Conservation (phyloP, 2,888 invertebrate species). For the Troides aeacus region DNA sequence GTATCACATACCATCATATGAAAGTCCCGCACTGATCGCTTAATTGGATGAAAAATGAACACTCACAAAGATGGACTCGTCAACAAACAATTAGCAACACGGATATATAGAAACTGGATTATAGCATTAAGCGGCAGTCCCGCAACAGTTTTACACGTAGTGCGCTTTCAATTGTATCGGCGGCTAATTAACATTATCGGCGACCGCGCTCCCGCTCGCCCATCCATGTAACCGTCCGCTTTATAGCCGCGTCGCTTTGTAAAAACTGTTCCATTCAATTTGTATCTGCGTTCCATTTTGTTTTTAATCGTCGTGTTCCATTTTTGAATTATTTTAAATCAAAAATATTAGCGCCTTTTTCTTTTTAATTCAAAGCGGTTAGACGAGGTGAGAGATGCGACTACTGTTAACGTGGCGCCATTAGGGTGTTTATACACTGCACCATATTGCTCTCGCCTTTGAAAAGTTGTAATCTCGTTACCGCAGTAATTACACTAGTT, state of each 20-base stretch:
- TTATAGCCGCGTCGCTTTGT: slow-evolving; percentile 10
- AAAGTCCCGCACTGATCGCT: background rate
- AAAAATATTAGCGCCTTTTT: no score
- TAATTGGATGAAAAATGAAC: background rate
- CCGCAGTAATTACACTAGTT: no score
- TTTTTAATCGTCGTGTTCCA: background rate
- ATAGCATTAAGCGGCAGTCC: background rate
- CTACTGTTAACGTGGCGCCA: no score
- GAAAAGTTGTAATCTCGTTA: no score
- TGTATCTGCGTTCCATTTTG: slow-evolving; percentile 10
- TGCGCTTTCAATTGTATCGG: slow-evolving; percentile 26
- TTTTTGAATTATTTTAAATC: no score
- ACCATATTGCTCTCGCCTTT: no score
- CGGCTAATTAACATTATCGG: slow-evolving; percentile 26
- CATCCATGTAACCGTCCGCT: background rate
- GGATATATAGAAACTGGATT: background rate
- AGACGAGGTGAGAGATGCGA: no score
- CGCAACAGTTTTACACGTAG: slow-evolving; percentile 14
- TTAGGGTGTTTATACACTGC: no score
- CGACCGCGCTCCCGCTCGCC: slow-evolving; percentile 17
- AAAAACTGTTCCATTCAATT: slow-evolving; percentile 13
- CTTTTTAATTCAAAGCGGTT: no score
- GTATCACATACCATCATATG: no score
- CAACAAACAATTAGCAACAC: background rate
- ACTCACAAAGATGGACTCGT: background rate